Evolutionary conservation across 2,113 vertebrate genomes (phyloP).

Genomic region (Phyllostomus hastatus): DNA sequence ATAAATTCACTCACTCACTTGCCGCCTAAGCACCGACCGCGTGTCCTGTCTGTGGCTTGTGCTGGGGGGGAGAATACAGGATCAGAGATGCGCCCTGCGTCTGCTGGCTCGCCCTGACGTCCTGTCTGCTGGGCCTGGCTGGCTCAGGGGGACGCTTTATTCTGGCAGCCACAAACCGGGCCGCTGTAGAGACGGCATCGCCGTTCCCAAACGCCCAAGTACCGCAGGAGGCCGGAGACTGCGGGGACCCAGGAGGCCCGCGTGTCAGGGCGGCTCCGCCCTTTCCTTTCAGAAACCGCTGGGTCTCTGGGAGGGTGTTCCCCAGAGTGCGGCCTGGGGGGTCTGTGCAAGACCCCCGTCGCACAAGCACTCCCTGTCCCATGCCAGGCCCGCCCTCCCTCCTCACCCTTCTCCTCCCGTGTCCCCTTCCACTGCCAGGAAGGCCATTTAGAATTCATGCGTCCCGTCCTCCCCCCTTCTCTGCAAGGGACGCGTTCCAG

Average conservation of each 20-base stretch:
- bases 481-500: background rate
- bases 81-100: rapidly evolving
- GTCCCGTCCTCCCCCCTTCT: background rate
- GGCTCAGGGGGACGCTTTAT: background rate
- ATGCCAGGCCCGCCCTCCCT: too few relatives aligned
- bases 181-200: background rate
- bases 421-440: background rate
- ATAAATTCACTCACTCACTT: background rate
- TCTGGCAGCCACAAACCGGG: background rate
- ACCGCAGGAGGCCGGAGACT: too few relatives aligned
- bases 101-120: too few relatives aligned
- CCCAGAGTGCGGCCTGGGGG: too few relatives aligned
- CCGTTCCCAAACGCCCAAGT: background rate
- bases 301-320: rapidly evolving
- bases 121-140: rapidly evolving
- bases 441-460: background rate
- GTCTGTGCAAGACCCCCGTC: background rate
- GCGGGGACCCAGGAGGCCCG: rapidly evolving
- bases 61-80: rapidly evolving
- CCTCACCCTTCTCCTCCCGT: background rate
- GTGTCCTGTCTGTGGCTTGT: rapidly evolving
- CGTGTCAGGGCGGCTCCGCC: rapidly evolving
- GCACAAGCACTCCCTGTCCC: too few relatives aligned
- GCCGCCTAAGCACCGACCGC: rapidly evolving
- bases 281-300: background rate